These are phyloP conservation scores for Anomalospiza imberbis DNA, from an alignment of 2,797 vertebrate species.

Conservation along the genomic window DNA sequence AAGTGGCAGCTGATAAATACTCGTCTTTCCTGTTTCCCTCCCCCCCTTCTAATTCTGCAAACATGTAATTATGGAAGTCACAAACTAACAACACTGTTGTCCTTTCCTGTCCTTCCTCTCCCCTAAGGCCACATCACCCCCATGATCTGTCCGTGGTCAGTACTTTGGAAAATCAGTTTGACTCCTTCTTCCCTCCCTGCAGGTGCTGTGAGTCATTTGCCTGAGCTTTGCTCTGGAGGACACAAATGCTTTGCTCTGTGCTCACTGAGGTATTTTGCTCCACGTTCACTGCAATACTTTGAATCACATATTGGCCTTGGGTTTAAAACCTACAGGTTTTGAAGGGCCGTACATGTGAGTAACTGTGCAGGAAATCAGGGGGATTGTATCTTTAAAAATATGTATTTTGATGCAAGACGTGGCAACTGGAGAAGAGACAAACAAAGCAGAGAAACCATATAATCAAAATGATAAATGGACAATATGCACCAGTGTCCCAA, in stretches of 20 bases:
- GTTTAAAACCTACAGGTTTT: neutral
- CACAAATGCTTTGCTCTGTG: neutral
- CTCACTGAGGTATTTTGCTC: neutral
- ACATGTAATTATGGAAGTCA: neutral
- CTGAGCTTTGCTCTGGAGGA: neutral
- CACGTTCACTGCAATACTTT: neutral
- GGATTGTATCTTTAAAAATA: neutral
- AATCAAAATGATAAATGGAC: neutral
- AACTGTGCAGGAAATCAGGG: neutral
- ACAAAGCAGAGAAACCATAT: neutral
- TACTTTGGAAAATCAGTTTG: constrained; percentile 39
- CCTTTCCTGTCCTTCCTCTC: neutral
- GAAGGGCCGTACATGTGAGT: neutral
- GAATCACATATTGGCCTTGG: neutral
- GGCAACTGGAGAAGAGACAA: neutral
- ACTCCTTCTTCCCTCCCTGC: constrained; percentile 20
- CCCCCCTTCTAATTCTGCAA: neutral
- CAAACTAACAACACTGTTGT: neutral
- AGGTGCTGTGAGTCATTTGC: constrained; percentile 35
- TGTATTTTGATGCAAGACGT: neutral
- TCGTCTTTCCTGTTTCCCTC: neutral
- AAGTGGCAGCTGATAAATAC: neutral
- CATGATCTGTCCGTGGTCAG: neutral
- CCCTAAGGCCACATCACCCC: neutral
- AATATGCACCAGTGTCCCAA: neutral